Percentiles rank a stretch among this genome's conserved stretches.
These are phyloP conservation scores for Ornithoptera alexandrae DNA, from an alignment of 2,888 invertebrate genomes.

Conservation along the genomic window DNA sequence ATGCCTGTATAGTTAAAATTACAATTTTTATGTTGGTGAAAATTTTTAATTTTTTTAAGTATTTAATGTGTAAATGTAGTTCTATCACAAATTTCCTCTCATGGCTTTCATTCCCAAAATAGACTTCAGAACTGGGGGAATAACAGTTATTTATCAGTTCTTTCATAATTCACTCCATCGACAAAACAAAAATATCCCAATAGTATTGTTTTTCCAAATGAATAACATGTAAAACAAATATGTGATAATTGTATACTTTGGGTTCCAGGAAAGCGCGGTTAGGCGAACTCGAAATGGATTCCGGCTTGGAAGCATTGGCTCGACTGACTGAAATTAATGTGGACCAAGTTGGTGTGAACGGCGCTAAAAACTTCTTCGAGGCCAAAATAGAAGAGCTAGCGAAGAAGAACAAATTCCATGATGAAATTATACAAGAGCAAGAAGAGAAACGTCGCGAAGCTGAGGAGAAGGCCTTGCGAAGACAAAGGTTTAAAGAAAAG, in stretches of 20 bases:
- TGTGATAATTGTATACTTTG: background rate
- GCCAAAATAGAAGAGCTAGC: conserved; percentile 95
- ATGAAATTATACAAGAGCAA: conserved; percentile 95
- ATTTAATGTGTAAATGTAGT: too few relatives aligned
- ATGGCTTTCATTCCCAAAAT: too few relatives aligned
- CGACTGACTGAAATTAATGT: conserved; percentile 94
- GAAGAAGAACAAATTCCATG: conserved; percentile 92
- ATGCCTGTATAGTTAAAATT: too few relatives aligned
- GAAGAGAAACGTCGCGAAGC: conserved; percentile 91
- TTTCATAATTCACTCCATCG: too few relatives aligned
- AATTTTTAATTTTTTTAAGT: too few relatives aligned
- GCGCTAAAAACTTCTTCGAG: conserved; percentile 97
- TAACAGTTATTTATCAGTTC: too few relatives aligned
- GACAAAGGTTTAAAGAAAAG: conserved; percentile 92
- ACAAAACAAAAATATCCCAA: too few relatives aligned
- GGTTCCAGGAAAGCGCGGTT: conserved; percentile 89
- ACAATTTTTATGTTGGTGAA: too few relatives aligned
- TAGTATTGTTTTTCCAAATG: background rate
- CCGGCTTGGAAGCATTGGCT: conserved; percentile 92
- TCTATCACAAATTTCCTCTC: too few relatives aligned
- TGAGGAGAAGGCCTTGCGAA: conserved; percentile 89
- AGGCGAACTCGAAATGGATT: conserved; percentile 92
- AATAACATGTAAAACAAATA: background rate
- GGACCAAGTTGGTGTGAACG: conserved; percentile 95
- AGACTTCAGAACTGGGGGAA: too few relatives aligned